These are phyloP conservation scores for Daubentonia madagascariensis DNA, from an alignment of 2,113 vertebrate species.

Conservation along the genomic window DNA sequence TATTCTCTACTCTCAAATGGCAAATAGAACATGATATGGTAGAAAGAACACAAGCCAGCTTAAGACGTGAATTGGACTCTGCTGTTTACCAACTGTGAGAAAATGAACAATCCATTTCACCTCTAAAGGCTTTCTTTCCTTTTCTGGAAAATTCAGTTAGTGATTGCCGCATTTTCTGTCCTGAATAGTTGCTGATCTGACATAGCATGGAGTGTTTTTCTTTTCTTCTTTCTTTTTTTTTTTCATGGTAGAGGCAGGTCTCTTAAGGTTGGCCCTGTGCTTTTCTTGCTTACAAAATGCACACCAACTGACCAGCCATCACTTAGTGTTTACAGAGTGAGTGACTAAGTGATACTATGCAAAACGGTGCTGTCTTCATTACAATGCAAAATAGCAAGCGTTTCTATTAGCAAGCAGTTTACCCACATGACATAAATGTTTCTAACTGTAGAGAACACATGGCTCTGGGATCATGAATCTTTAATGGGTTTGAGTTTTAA, in stretches of 20 bases:
- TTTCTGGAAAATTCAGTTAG: not conserved
- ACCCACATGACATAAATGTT: slow-evolving; percentile 63
- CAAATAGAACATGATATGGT: not conserved
- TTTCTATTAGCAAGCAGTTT: slow-evolving; percentile 60
- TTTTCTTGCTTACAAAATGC: not conserved
- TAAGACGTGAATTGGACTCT: not conserved
- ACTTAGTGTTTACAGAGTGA: not conserved
- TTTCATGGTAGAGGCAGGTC: not conserved
- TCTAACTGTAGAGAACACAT: slow-evolving; percentile 69
- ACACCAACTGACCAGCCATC: not conserved
- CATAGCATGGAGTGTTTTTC: not conserved
- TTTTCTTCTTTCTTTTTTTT: not conserved
- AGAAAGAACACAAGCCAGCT: not conserved
- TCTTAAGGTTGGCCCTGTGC: not conserved
- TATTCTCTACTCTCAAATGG: not conserved
- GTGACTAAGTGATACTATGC: not conserved
- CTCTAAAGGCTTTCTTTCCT: not conserved
- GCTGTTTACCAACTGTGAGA: not conserved
- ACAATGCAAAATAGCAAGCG: not conserved
- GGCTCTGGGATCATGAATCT: slow-evolving; percentile 73
- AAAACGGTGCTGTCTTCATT: not conserved
- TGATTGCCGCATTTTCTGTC: not conserved
- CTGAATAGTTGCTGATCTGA: not conserved
- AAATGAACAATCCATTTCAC: not conserved
- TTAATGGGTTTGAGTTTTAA: slow-evolving; percentile 77